phyloP scores from a whole-genome alignment of 2,888 invertebrate genomes.

The Tachina lurida region DNA sequence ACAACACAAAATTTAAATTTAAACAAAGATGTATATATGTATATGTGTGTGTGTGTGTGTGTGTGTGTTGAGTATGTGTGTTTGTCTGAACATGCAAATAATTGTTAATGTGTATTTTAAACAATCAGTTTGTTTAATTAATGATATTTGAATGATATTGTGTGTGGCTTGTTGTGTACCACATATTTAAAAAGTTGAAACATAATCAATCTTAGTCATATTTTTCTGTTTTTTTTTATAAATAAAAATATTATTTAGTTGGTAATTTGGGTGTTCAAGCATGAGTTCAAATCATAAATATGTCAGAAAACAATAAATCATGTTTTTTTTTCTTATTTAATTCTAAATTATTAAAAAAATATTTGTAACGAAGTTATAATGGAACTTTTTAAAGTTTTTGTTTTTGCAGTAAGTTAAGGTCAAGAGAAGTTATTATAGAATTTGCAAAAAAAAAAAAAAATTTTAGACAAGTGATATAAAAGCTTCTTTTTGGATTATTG shows the following conservation, averaged over 20 bases:
- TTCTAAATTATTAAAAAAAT: neutral
- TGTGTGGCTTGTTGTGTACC: conserved; percentile 47
- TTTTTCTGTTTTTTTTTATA: conserved; percentile 38
- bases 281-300: conserved; percentile 62
- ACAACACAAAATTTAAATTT: conserved; percentile 12
- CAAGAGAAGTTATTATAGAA: conserved; percentile 44
- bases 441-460: neutral
- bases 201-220: conserved; percentile 68
- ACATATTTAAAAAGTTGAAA: conserved; percentile 20
- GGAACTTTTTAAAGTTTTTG: neutral
- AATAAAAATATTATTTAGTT: conserved; percentile 12
- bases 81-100: neutral
- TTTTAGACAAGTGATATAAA: too few species aligned
- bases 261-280: conserved; percentile 65
- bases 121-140: conserved; percentile 16
- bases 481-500: too few species aligned
- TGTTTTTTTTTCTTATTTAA: neutral
- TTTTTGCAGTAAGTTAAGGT: neutral
- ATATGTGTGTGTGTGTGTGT: neutral
- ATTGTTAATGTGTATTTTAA: neutral
- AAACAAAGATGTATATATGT: conserved; percentile 2
- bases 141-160: conserved; percentile 62
- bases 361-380: neutral
- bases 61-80: neutral
- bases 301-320: conserved; percentile 66